Base-by-base conservation (phyloP, 2,888 invertebrate species). In the Onthophagus sagittarius region DNA sequence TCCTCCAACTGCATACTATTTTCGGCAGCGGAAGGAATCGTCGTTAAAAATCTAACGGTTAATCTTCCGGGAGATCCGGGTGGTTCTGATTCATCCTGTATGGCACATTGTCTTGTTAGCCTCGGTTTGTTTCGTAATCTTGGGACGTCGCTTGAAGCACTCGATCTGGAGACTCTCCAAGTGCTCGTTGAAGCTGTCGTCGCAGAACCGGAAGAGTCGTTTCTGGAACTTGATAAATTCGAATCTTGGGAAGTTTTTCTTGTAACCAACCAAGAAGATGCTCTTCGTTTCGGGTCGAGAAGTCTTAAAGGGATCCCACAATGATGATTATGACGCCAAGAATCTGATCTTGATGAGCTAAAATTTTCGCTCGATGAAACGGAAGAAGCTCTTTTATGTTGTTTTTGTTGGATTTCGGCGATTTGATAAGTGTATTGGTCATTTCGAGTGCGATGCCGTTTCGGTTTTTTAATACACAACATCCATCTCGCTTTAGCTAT, bases 171-270 rank as follows among this genome's bases (percentile, higher is more conserved):
- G 81, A 95, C 90, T 75, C 96, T 89, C 92, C 96, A 96, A 72
- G 96, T 95, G 80, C 94, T 94, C 14, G 96, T 96, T 80, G 94
- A 94, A 31, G 95, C 95, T 0, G 95, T 95, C 14, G 95, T 95
- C 23, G 91, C 92, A 5, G 96, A 95, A 0, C 95, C 95, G 0
- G 95, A 95, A 11, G 96, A 96, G 85, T 97, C 96, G 85, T 96
- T 96, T 71, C 96, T 88, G 15, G 96, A 96, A 80, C 94, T 95
- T 69, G 95, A 95, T 77, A 96, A 86, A 85, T 95, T 96, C 4
- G 96, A 96, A 83, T 97, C 96, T 84, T 96, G 96, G 9, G 95
- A 95, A 0, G 96, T 94, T 86, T 96, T 96, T 71, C 96, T 88
- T n/a, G 95, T 94, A 31, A 96, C 93, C 75, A 95, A 87, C 96